phyloP scores from a whole-genome alignment of 2,113 vertebrate genomes.

The Phalacrocorax pelagicus region DNA sequence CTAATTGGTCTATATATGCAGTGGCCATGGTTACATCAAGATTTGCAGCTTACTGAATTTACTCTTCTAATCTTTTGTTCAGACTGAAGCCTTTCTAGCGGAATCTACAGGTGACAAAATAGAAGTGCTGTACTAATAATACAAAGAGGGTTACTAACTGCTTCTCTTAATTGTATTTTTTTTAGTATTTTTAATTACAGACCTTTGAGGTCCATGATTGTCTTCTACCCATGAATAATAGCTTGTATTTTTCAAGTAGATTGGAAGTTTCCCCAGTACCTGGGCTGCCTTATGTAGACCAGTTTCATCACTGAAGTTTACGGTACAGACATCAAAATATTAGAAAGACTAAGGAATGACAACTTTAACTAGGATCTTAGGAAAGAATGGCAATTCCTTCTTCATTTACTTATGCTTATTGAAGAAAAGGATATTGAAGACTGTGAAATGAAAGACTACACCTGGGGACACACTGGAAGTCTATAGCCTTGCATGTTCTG shows the following conservation, averaged over 20 bases:
- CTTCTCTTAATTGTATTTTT: neutral
- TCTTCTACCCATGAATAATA: neutral
- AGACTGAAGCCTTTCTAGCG: neutral
- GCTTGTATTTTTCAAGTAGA: neutral
- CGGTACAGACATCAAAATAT: neutral
- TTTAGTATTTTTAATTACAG: neutral
- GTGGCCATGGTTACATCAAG: neutral
- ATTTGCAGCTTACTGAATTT: neutral
- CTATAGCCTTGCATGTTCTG: neutral
- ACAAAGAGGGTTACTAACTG: neutral
- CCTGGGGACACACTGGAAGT: neutral
- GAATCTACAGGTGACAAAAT: neutral
- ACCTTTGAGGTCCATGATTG: neutral
- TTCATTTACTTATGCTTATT: neutral
- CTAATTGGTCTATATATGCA: neutral
- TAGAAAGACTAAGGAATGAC: neutral
- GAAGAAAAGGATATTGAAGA: neutral
- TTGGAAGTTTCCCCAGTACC: neutral
- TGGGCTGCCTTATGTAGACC: neutral
- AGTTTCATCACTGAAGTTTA: neutral
- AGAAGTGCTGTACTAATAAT: neutral
- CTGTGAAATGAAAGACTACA: neutral
- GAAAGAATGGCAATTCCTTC: neutral
- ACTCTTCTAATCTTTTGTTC: neutral
- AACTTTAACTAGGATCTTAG: neutral